Base-by-base conservation (phyloP, 1,140 invertebrate species). In the Lasaia peninsularis region DNA sequence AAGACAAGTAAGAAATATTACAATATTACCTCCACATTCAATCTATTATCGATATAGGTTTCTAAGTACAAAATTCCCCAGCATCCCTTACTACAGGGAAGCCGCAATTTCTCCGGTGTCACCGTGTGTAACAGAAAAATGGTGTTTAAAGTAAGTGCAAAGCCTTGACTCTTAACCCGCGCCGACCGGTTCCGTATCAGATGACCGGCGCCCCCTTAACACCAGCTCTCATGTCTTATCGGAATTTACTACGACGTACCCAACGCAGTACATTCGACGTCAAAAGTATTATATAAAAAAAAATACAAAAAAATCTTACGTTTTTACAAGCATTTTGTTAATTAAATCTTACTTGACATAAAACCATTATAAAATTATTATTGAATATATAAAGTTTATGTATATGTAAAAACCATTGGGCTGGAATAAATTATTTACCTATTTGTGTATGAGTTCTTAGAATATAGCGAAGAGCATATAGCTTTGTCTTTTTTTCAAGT, bases 121-220 rank as follows among this genome's bases (percentile, higher is more conserved):
- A 48, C 20, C 10, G 40, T 21, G 9, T 60, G 48, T 44, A 32
- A n/a, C 44, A 54, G 58, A 60, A 60, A 60, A 60, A 60, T 60
- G 40, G 51, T 37, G 24, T 40, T 60, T 48, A 60, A 54, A 58
- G 28, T 58, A 37, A 60, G 58, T 54, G 52, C 20, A 32, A 53
- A 44, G 34, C 35, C 57, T 35, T 60, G 58, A 60, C 58, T 53
- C 28, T 31, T 60, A 44, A 60, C 58, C 58, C 31, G 31, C 50
- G 12, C 57, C 57, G 34, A 34, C 57, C n/a, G 50, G 40, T 51
- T 49, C 58, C 51, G 44, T 53, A 53, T 54, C 51, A 54, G 58
- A 60, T 60, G 58, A 58, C 58, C 58, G 51, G 16, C 28, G 31
- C 49, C 56, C 12, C 58, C 18, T 44, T 44, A 44, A 33, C 55